Base-by-base conservation (phyloP, 2,113 vertebrate species). In the Hydrolagus affinis region DNA sequence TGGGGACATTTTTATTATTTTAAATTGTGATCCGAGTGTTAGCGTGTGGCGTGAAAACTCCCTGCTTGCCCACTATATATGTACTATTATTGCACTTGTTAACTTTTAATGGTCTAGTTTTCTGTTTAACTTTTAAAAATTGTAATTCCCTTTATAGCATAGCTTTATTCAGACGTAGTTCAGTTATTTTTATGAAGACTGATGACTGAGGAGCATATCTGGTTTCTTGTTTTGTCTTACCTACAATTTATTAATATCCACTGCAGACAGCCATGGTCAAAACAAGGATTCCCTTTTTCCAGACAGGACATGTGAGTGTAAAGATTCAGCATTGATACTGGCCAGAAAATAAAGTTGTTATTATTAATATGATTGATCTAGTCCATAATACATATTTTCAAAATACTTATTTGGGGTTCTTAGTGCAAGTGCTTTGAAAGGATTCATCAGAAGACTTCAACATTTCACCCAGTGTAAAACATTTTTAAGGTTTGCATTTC, bases 401-500 rank as follows among this genome's bases (percentile, higher is more conserved):
- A 30, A 32, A 83, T 83, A 44, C 44, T 3, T 44, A 28, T 19
- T 21, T 28, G 66, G 62, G 66, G 62, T 2, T 68, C 78, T 83
- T 57, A 80, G 17, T 30, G 15, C 59, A 17, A 9, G 59, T 8
- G 23, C 60, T 80, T 83, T 83, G 25, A 66, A 32, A 83, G 8
- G 15, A 66, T 83, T 83, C 78, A 28, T 4, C 28, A 30, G 44
- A 44, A 44, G 78, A 28, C 59, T 64, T 28, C 77, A 12, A 19
- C 28, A 32, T 66, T 66, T 83, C 60, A 66, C 64, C 62, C 78
- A 25, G 15, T 25, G 57, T n/a, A 15, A 23, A 23, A 80, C 25
- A 62, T 62, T 60, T 60, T 80, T 11, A 75, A 75, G 73, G 56
- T 78, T 62, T 78, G 77, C 57, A 12, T 30, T 83, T 28, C 23